phyloP scores from a whole-genome alignment of 2,888 invertebrate genomes.

The Amblyjoppa fuscipennis region DNA sequence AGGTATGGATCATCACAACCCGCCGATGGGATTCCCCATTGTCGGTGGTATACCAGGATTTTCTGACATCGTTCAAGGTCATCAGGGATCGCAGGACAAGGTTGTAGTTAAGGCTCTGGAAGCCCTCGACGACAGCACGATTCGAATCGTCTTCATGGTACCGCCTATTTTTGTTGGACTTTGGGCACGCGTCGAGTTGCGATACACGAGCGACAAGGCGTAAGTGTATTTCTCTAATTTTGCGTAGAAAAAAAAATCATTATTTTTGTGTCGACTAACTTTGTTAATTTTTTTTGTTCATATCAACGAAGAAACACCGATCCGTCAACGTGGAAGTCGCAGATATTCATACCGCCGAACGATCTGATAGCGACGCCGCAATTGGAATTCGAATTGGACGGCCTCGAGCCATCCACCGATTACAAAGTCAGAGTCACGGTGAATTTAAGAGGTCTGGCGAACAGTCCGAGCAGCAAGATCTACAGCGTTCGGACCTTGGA shows the following conservation, averaged over 20 bases:
- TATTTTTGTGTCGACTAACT: neutral
- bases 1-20: slow-evolving; percentile 77
- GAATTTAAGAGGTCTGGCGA: slow-evolving; percentile 91
- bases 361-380: slow-evolving; percentile 94
- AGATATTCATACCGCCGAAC: slow-evolving; percentile 95
- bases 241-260: neutral
- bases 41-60: slow-evolving; percentile 73
- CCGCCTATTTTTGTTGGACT: slow-evolving; percentile 94
- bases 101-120: slow-evolving; percentile 88
- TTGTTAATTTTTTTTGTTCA: neutral
- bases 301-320: slow-evolving; percentile 87
- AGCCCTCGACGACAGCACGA: slow-evolving; percentile 92
- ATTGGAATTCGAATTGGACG: slow-evolving; percentile 93
- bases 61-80: slow-evolving; percentile 58
- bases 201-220: slow-evolving; percentile 92
- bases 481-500: slow-evolving; percentile 91
- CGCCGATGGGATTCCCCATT: slow-evolving; percentile 78
- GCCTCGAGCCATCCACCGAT: slow-evolving; percentile 91
- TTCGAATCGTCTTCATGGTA: slow-evolving; percentile 93
- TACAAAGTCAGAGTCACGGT: slow-evolving; percentile 94
- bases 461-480: slow-evolving; percentile 92
- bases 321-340: slow-evolving; percentile 91
- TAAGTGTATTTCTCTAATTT: slow-evolving; percentile 85
- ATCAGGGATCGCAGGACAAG: slow-evolving; percentile 83
- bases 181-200: slow-evolving; percentile 94